These are phyloP conservation scores for Gorsachius magnificus DNA, from an alignment of 2,797 vertebrate species.

Conservation along the genomic window DNA sequence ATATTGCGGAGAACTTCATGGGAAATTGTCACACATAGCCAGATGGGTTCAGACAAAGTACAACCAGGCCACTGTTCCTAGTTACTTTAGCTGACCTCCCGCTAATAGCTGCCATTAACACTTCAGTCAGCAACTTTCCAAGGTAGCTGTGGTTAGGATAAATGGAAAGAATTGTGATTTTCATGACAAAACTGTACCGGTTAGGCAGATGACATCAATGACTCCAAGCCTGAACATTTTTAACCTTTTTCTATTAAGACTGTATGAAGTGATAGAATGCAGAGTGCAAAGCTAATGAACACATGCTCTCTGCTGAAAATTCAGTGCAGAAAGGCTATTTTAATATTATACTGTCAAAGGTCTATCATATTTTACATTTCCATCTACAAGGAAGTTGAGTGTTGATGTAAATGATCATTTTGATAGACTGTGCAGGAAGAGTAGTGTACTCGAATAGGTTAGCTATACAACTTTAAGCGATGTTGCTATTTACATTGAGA, in stretches of 20 bases:
- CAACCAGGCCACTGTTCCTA: rapidly evolving
- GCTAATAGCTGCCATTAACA: background rate
- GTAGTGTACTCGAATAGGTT: background rate
- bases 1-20: background rate
- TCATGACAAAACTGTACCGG: background rate
- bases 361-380: background rate
- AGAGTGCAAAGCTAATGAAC: background rate
- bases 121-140: constrained; percentile 23
- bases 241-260: constrained; percentile 32
- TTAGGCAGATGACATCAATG: background rate
- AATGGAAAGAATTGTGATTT: background rate
- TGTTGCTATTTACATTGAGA: background rate
- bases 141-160: constrained; percentile 11
- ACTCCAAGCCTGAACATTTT: background rate
- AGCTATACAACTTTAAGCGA: background rate
- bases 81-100: background rate
- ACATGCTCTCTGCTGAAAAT: background rate
- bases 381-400: background rate
- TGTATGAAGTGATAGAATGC: background rate
- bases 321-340: background rate
- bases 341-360: background rate
- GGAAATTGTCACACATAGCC: background rate
- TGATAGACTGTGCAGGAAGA: background rate
- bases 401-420: background rate
- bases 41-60: background rate